These are phyloP conservation scores for Smittia sp. DNA, from an alignment of 2,888 invertebrate species.

Conservation along the genomic window DNA sequence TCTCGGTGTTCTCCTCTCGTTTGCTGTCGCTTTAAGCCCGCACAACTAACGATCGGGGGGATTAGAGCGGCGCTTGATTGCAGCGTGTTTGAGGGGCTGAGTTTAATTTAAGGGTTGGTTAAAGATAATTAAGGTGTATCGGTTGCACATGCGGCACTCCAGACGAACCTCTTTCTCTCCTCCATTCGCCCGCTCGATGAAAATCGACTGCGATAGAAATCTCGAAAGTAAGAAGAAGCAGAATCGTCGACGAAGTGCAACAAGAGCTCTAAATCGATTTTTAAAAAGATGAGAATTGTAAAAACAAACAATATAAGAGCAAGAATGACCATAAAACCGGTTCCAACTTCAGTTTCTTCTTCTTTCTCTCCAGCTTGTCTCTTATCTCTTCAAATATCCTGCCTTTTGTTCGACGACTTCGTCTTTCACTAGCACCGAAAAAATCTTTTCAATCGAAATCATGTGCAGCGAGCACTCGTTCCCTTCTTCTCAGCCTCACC, in stretches of 20 bases:
- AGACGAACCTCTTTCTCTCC: background rate
- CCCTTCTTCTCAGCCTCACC: background rate
- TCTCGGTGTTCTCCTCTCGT: background rate
- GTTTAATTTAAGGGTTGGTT: constrained; percentile 15
- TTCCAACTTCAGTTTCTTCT: background rate
- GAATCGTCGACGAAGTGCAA: constrained; percentile 14
- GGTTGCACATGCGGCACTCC: constrained; percentile 11
- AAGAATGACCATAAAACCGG: constrained; percentile 40
- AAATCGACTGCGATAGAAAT: constrained; percentile 11
- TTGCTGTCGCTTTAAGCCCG: background rate
- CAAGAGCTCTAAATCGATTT: constrained; percentile 40
- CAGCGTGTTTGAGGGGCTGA: background rate
- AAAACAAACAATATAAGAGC: constrained; percentile 39
- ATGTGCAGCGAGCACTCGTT: constrained; percentile 15
- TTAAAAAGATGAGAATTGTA: constrained; percentile 41
- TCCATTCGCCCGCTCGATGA: no score
- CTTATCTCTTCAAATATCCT: constrained; percentile 38
- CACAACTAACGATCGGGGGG: background rate
- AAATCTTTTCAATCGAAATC: background rate
- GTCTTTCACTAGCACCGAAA: background rate
- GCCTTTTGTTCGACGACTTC: constrained; percentile 26
- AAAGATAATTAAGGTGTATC: constrained; percentile 22
- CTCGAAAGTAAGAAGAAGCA: background rate
- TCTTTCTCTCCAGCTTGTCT: constrained; percentile 25
- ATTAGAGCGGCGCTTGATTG: background rate